These are phyloP conservation scores for Sebastes hubbsi DNA, from an alignment of 2,797 vertebrate species.

Conservation along the genomic window DNA sequence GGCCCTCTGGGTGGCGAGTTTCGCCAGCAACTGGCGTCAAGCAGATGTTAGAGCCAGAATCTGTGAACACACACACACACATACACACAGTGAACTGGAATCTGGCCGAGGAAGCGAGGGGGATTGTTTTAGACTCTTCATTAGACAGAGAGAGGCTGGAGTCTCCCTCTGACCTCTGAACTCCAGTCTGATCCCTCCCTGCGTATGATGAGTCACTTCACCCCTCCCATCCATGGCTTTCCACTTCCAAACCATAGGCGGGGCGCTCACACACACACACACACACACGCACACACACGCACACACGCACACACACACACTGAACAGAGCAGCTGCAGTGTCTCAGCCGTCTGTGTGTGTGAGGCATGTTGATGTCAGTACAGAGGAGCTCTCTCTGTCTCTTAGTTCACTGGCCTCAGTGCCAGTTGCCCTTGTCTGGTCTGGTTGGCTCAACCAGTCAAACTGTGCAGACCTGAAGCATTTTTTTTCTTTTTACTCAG, in stretches of 20 bases:
- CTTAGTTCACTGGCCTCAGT: conserved; percentile 24
- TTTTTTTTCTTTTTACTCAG: not conserved
- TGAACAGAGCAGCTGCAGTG: conserved; percentile 69
- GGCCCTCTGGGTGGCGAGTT: not conserved
- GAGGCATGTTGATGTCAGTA: conserved; percentile 69
- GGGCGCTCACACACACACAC: conserved; percentile 5
- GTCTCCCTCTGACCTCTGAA: conserved; percentile 50
- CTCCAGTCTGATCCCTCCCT: conserved; percentile 40
- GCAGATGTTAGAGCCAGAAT: conserved; percentile 1
- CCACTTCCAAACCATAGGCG: conserved; percentile 20
- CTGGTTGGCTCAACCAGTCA: conserved; percentile 23
- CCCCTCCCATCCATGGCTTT: conserved; percentile 9
- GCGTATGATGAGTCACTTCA: conserved; percentile 46
- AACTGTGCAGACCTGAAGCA: not conserved
- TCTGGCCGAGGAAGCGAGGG: not conserved
- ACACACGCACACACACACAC: not conserved
- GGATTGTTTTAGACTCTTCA: not conserved
- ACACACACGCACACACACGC: conserved; percentile 1
- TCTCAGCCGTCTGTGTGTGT: conserved; percentile 60
- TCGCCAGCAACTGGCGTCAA: not conserved
- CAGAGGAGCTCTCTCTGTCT: conserved; percentile 63
- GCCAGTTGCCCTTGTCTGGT: conserved; percentile 41
- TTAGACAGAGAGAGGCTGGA: conserved; percentile 1
- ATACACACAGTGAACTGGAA: not conserved
- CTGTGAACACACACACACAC: not conserved